phyloP scores from a whole-genome alignment of 2,113 vertebrate genomes.

The Platysternon megacephalum region DNA sequence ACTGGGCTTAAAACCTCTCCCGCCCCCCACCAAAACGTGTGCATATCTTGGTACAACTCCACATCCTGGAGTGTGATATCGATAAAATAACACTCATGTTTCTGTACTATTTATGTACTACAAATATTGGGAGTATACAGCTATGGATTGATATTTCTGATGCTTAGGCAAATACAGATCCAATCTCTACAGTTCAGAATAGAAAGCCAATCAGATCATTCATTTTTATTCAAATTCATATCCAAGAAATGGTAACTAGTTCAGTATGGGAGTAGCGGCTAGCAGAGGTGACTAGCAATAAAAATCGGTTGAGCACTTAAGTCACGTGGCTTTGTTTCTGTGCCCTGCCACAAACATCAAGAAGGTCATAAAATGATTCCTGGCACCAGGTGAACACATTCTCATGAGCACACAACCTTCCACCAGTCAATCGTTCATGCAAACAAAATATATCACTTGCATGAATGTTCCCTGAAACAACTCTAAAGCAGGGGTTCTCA shows the following conservation, averaged over 20 bases:
- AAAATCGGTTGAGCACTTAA: too few relatives aligned
- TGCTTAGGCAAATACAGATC: neutral
- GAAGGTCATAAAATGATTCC: too few relatives aligned
- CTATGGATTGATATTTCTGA: neutral
- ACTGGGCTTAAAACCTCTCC: neutral
- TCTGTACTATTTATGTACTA: neutral
- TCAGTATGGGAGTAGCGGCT: neutral
- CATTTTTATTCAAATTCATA: neutral
- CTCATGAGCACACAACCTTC: too few relatives aligned
- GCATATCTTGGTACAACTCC: neutral
- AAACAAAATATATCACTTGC: too few relatives aligned
- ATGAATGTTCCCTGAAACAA: too few relatives aligned
- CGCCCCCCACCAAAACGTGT: neutral
- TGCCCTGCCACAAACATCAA: too few relatives aligned
- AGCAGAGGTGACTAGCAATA: neutral
- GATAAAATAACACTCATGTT: neutral
- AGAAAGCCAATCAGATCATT: neutral
- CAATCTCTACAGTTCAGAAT: neutral
- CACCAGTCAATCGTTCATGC: too few relatives aligned
- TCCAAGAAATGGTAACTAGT: neutral
- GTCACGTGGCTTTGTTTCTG: too few relatives aligned
- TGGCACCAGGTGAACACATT: too few relatives aligned
- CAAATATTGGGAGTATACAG: neutral
- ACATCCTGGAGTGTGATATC: neutral
- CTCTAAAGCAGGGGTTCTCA: too few relatives aligned